Evolutionary conservation across 1,140 invertebrate species (phyloP).

Genomic region (Philopotamus ludificatus): DNA sequence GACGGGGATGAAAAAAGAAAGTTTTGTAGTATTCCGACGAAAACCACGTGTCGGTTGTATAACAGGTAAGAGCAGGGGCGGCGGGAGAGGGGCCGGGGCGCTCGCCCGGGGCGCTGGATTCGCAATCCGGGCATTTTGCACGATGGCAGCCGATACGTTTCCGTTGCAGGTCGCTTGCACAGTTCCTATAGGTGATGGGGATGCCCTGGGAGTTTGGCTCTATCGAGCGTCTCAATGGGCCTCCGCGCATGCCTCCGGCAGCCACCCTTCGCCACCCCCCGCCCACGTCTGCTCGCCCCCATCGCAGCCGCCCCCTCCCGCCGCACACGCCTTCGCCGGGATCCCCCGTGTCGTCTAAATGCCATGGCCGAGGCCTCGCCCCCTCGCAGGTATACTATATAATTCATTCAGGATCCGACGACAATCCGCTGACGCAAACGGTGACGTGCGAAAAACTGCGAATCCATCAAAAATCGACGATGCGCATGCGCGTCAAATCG

Average conservation of each 20-base stretch:
- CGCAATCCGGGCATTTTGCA: neutral
- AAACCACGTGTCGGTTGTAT: too few relatives aligned
- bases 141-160: neutral
- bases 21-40: too few relatives aligned
- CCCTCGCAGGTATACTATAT: neutral
- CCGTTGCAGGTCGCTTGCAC: constrained; percentile 17
- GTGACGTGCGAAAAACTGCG: too few relatives aligned
- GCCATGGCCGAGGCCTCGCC: constrained; percentile 6
- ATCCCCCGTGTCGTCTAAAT: constrained; percentile 6
- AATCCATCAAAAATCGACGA: too few relatives aligned
- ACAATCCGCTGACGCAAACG: too few relatives aligned
- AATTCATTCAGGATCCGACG: constrained; percentile 1
- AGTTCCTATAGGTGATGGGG: constrained; percentile 8
- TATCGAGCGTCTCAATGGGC: constrained; percentile 36
- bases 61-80: too few relatives aligned
- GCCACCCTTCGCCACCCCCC: constrained; percentile 6
- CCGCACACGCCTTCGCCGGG: neutral
- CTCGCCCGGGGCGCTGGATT: neutral
- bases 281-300: neutral
- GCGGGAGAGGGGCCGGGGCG: neutral
- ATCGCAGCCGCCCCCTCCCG: constrained; percentile 10
- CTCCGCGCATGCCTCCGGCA: constrained; percentile 29
- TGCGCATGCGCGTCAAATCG: too few relatives aligned
- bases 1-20: too few relatives aligned
- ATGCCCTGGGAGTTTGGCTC: constrained; percentile 27